These are phyloP conservation scores for Arnoldichthys spilopterus DNA, from an alignment of 2,797 vertebrate genomes.

Conservation along the genomic window DNA sequence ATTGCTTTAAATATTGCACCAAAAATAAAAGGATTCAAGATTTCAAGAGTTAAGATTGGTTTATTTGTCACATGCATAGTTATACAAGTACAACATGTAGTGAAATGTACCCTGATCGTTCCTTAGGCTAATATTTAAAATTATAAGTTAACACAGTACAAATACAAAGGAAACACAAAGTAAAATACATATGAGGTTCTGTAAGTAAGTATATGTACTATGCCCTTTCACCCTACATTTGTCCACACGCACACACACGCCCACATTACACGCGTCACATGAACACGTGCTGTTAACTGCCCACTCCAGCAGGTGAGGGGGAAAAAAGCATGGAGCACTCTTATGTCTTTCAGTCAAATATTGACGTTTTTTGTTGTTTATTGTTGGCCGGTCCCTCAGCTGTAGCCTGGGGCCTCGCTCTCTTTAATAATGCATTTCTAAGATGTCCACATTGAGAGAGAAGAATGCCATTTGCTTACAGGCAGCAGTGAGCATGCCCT, in stretches of 20 bases:
- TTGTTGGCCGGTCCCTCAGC: constrained; percentile 51
- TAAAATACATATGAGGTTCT: too few species aligned
- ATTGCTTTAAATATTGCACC: too few species aligned
- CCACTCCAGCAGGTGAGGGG: constrained; percentile 29
- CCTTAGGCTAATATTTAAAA: too few species aligned
- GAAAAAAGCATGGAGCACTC: constrained; percentile 9
- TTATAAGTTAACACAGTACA: too few species aligned
- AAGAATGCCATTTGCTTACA: constrained; percentile 60
- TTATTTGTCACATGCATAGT: too few species aligned
- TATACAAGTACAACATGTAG: too few species aligned
- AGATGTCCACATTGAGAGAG: constrained; percentile 51
- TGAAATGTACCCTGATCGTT: too few species aligned
- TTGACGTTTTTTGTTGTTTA: constrained; percentile 56
- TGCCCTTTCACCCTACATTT: background rate
- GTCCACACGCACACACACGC: background rate
- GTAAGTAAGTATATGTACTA: too few species aligned
- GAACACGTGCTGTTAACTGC: constrained; percentile 13
- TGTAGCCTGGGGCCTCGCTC: constrained; percentile 49
- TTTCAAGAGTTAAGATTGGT: too few species aligned
- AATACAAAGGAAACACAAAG: too few species aligned
- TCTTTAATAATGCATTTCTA: constrained; percentile 63
- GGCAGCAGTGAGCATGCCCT: constrained; percentile 54
- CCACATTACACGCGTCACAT: background rate
- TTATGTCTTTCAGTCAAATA: constrained; percentile 52
- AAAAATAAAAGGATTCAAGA: too few species aligned